phyloP scores from a whole-genome alignment of 2,797 vertebrate genomes.

The Philypnodon macrostomus region DNA sequence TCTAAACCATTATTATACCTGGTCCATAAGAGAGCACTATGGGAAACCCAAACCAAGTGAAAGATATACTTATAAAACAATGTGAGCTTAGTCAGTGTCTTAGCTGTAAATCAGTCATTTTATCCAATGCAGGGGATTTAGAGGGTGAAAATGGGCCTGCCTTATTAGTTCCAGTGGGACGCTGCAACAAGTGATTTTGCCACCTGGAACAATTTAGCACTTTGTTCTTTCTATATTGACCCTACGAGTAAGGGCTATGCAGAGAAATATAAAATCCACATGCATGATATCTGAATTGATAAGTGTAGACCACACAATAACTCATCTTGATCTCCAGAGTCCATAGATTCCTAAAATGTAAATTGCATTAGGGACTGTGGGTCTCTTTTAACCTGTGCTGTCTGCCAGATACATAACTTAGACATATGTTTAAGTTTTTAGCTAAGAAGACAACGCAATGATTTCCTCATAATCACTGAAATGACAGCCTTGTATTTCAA shows the following conservation, averaged over 20 bases:
- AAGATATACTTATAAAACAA: constrained; percentile 65
- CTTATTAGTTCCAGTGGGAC: constrained; percentile 82
- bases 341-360: constrained; percentile 21
- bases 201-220: constrained; percentile 80
- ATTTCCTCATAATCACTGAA: too few relatives aligned
- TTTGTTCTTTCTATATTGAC: constrained; percentile 65
- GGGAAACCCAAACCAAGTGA: constrained; percentile 60
- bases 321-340: constrained; percentile 34
- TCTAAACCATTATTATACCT: constrained; percentile 31
- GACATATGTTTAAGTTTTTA: neutral
- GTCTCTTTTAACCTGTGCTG: constrained; percentile 6
- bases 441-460: neutral
- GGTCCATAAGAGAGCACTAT: constrained; percentile 37
- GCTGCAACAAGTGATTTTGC: constrained; percentile 70
- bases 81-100: constrained; percentile 68
- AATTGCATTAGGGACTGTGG: constrained; percentile 22
- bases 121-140: constrained; percentile 72
- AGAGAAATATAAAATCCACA: constrained; percentile 59
- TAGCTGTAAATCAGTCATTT: constrained; percentile 79
- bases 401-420: constrained; percentile 5
- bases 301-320: constrained; percentile 36
- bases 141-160: constrained; percentile 79
- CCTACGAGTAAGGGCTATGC: constrained; percentile 39
- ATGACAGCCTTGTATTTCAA: neutral
- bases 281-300: constrained; percentile 49